Percentiles rank a stretch among this genome's conserved stretches.
Evolutionary conservation across 35 echinoderm and acorn worm genomes (phyloP).

Genomic region (Holothuria glaberrima): DNA sequence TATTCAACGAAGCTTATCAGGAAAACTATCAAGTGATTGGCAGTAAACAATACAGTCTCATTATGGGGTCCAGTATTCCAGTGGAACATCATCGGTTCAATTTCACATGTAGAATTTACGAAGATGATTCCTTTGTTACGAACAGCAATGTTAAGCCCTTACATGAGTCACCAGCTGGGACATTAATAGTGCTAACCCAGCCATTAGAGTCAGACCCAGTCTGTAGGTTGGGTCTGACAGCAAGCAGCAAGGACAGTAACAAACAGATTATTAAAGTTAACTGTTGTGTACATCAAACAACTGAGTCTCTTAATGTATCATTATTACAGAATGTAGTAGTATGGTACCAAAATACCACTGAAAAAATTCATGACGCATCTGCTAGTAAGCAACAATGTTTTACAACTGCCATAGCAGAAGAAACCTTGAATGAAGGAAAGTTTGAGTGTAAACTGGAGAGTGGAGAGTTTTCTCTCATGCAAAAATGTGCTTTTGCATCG

Average conservation of each 20-base stretch:
- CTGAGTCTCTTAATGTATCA: background rate
- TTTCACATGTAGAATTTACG: slow-evolving; percentile 8
- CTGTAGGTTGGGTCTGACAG: background rate
- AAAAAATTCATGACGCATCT: background rate
- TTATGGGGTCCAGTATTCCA: background rate
- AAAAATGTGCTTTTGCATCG: background rate
- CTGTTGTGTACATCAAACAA: slow-evolving; percentile 32
- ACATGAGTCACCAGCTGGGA: background rate
- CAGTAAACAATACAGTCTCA: background rate
- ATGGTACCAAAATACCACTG: background rate
- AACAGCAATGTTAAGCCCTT: background rate
- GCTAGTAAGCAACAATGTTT: slow-evolving; percentile 9
- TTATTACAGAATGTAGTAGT: slow-evolving; percentile 1
- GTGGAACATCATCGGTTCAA: slow-evolving; percentile 9
- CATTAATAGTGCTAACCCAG: background rate
- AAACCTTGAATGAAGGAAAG: slow-evolving; percentile 1
- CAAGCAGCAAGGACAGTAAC: background rate
- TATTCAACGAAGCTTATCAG: slow-evolving; percentile 40
- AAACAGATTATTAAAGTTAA: slow-evolving; percentile 20
- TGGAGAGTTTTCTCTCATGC: background rate
- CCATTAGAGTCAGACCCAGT: slow-evolving; percentile 25
- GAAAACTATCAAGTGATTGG: background rate
- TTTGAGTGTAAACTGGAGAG: slow-evolving; percentile 30
- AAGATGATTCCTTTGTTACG: background rate
- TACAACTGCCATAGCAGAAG: background rate